phyloP scores from a whole-genome alignment of 2,797 vertebrate genomes.

The Thunnus albacares region DNA sequence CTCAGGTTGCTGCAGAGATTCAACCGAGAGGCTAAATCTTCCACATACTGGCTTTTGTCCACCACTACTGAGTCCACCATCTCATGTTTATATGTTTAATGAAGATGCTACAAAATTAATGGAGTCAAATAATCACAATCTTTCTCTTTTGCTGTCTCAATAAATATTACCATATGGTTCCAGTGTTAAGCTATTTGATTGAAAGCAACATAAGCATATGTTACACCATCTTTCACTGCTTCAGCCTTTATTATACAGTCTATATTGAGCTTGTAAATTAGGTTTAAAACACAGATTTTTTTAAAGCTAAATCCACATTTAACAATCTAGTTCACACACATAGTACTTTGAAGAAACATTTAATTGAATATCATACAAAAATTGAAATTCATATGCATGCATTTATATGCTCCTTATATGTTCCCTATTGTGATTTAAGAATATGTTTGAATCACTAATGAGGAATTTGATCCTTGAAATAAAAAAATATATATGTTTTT shows the following conservation, averaged over 20 bases:
- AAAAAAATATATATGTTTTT: not conserved
- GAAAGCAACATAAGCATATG: not conserved
- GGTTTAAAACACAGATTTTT: not conserved
- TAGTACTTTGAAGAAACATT: not conserved
- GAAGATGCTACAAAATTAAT: too few species aligned
- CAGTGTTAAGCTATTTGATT: not conserved
- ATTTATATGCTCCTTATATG: not conserved
- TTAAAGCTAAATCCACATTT: not conserved
- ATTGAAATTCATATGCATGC: not conserved
- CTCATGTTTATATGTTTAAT: too few species aligned
- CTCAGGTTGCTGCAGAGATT: too few species aligned
- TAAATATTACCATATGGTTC: not conserved
- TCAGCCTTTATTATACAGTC: not conserved
- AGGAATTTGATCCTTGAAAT: constrained; percentile 18
- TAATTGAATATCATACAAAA: not conserved
- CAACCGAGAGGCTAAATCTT: too few species aligned
- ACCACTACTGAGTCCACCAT: too few species aligned
- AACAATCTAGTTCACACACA: not conserved
- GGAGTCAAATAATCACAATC: too few species aligned
- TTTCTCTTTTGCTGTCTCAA: not conserved
- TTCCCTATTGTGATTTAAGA: not conserved
- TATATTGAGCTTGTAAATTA: not conserved
- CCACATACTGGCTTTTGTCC: too few species aligned
- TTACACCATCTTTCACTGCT: not conserved
- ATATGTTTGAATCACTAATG: not conserved